A percentile compares a stretch with the other conserved stretches of the same genome.
These are phyloP conservation scores for Umimayanthus chanpuru DNA, from an alignment of 92 coral and sea anemone species.

Conservation along the genomic window DNA sequence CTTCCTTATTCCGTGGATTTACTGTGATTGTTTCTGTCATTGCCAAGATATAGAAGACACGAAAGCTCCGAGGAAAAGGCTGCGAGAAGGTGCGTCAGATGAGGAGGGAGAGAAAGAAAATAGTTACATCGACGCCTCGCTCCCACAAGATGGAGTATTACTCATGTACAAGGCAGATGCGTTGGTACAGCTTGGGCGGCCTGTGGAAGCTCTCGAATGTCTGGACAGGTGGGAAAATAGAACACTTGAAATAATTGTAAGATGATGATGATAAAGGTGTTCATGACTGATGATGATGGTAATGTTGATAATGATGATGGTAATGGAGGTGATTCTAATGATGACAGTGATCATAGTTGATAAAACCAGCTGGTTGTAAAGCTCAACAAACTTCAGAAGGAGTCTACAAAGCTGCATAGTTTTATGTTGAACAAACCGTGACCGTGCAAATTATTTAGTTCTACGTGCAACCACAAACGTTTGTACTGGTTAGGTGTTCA, in stretches of 20 bases:
- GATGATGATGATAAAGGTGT: neutral
- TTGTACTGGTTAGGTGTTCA: too few species aligned
- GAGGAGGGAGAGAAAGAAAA: conserved; percentile 18
- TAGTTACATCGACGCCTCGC: neutral
- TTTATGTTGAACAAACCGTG: too few species aligned
- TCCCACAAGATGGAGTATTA: conserved; percentile 25
- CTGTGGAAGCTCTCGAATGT: conserved; percentile 66
- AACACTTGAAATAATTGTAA: neutral
- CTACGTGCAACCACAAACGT: too few species aligned
- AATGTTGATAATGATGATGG: neutral
- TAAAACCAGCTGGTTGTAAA: too few species aligned
- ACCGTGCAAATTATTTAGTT: too few species aligned
- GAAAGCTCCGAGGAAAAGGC: conserved; percentile 33
- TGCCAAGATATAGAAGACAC: neutral
- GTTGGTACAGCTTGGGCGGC: conserved; percentile 56
- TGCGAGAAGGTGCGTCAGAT: conserved; percentile 10
- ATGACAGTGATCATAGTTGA: too few species aligned
- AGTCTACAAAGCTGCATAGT: too few species aligned
- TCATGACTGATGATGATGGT: neutral
- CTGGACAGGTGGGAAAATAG: conserved; percentile 59
- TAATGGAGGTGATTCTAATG: neutral
- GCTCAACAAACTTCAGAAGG: too few species aligned
- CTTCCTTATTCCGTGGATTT: too few species aligned
- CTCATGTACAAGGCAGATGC: conserved; percentile 68
- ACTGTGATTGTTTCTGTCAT: neutral